Base-by-base conservation (phyloP, 2,888 invertebrate genomes). In the Serrognathus titanus region DNA sequence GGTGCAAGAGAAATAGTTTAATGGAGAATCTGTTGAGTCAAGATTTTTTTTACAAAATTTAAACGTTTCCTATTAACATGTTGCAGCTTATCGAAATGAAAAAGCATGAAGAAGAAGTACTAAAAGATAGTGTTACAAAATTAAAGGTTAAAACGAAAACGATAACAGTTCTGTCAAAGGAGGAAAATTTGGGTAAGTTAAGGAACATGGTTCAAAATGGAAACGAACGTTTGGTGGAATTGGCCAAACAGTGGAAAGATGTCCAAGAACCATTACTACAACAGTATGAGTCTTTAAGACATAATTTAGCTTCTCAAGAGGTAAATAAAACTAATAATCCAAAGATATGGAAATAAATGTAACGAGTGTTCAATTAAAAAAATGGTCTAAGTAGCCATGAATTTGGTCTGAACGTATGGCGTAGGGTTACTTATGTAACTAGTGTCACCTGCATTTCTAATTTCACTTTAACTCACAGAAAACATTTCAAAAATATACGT, bases 201-300 rank as follows among this genome's bases (percentile, higher is more conserved):
- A 82, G 83, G 65, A 74, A 76, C 11, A 70, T 83, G 11, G 81
- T 90, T 13, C 84, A 85, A 59, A 79, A 81, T 13, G 85, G 85
- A 59, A 82, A 82, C 48, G 84, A 85, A 66, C 81, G 86, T 67
- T 76, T 89, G 37, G 77, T 84, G 24, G 82, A 81, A 53, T 74
- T 91, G 49, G 84, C 85, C 3, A 82, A 81, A 55, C 88, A 90
- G 67, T 92, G 91, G 90, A 85, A 88, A 66, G 82, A 85, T 50
- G 87, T 89, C 68, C 81, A 88, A 62, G 79, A 79, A 31, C 88
- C 89, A 1, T 74, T 90, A 10, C 77, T 87, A 24, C 80, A 84
- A 62, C 81, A 85, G 64, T 85, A 84, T 68, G 75, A 83, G 47
- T 79, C 71, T 12, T 56, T 73, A 45, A 55, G 66, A 53, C 59